phyloP scores from a whole-genome alignment of 2,888 invertebrate genomes.

The Melinaea menophilus region DNA sequence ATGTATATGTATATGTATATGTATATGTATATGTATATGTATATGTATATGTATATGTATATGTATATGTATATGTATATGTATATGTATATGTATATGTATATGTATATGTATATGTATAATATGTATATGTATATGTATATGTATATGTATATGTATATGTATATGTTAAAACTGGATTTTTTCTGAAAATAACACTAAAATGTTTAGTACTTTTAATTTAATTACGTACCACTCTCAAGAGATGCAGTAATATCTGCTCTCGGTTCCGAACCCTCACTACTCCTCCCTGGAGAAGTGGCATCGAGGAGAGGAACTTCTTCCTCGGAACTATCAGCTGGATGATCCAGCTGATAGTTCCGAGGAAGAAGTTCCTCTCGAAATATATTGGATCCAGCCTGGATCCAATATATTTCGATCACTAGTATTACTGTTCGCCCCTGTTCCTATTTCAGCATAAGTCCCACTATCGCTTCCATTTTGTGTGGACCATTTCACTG shows the following conservation, averaged over 20 bases:
- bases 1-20: too few relatives aligned
- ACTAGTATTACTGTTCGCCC: constrained; percentile 64
- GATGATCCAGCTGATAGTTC: too few relatives aligned
- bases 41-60: too few relatives aligned
- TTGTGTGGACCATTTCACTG: constrained; percentile 69
- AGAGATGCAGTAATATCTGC: constrained; percentile 70
- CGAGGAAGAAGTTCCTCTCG: too few relatives aligned
- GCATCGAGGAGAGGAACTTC: constrained; percentile 70
- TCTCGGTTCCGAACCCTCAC: constrained; percentile 70
- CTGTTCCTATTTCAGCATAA: constrained; percentile 72
- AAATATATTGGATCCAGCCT: too few relatives aligned
- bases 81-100: too few relatives aligned
- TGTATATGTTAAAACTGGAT: too few relatives aligned
- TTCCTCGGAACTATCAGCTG: constrained; percentile 73
- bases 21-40: too few relatives aligned
- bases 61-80: too few relatives aligned
- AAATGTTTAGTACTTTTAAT: background rate
- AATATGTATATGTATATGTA: too few relatives aligned
- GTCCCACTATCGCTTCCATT: constrained; percentile 75
- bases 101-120: too few relatives aligned
- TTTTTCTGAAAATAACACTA: background rate
- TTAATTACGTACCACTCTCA: constrained; percentile 56
- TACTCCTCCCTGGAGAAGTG: constrained; percentile 70
- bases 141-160: too few relatives aligned
- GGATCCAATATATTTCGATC: constrained; percentile 70